phyloP scores from a whole-genome alignment of 2,888 invertebrate genomes.

The Gryllus longicercus region DNA sequence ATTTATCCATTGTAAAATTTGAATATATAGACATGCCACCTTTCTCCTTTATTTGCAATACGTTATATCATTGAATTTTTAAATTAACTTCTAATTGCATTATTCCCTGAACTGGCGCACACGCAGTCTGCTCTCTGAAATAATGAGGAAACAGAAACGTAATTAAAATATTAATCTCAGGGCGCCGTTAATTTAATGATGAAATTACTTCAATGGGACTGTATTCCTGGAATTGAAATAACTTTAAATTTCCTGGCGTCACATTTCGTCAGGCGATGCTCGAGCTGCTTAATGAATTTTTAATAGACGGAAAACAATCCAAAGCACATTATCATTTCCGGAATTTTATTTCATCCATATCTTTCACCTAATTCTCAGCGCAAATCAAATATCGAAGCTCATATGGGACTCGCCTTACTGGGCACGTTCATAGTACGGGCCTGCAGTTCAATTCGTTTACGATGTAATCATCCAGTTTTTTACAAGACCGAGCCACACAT shows the following conservation, averaged over 20 bases:
- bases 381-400: slow-evolving; percentile 8
- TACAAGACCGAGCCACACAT: slow-evolving; percentile 17
- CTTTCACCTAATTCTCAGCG: not conserved
- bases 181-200: not conserved
- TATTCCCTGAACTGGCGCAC: not conserved
- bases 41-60: not conserved
- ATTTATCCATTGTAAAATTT: not conserved
- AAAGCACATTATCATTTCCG: not conserved
- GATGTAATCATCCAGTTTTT: slow-evolving; percentile 6
- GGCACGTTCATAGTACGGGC: not conserved
- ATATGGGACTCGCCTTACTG: not conserved
- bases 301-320: slow-evolving; percentile 17
- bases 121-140: not conserved
- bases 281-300: not conserved
- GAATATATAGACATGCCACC: not conserved
- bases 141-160: not conserved
- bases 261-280: slow-evolving; percentile 1
- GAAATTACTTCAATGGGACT: not conserved
- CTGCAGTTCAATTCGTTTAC: not conserved
- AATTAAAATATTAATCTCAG: slow-evolving; percentile 17
- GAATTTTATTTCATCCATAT: slow-evolving; percentile 17
- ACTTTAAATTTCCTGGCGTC: slow-evolving; percentile 8
- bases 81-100: slow-evolving; percentile 8
- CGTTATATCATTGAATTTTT: not conserved
- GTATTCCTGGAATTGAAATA: slow-evolving; percentile 1